These are phyloP conservation scores for Formica selysi DNA, from an alignment of 1,140 invertebrate species.

Conservation along the genomic window DNA sequence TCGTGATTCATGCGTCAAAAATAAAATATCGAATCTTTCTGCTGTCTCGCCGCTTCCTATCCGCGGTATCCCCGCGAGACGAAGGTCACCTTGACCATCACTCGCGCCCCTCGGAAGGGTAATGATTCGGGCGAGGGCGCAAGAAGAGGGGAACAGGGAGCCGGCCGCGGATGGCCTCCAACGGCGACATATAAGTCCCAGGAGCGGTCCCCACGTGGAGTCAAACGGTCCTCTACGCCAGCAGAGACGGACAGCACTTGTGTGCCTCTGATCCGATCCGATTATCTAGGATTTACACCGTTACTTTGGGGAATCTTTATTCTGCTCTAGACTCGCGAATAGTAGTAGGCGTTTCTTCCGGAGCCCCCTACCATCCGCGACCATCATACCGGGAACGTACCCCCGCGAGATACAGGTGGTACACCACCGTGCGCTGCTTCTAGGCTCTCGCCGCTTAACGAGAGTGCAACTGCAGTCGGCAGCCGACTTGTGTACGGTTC, in stretches of 20 bases:
- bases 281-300: constrained; percentile 59
- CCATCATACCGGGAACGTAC: constrained; percentile 58
- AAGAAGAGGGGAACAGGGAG: constrained; percentile 36
- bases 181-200: constrained; percentile 81
- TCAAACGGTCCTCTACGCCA: constrained; percentile 78
- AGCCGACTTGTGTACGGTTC: constrained; percentile 45
- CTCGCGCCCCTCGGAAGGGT: constrained; percentile 58
- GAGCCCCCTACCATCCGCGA: constrained; percentile 52
- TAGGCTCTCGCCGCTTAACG: constrained; percentile 49
- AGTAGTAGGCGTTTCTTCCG: constrained; percentile 36
- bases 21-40: constrained; percentile 12
- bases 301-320: constrained; percentile 22
- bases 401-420: constrained; percentile 50
- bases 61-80: constrained; percentile 62
- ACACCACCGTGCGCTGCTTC: constrained; percentile 59
- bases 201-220: constrained; percentile 77
- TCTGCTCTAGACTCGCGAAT: constrained; percentile 6
- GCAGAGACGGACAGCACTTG: constrained; percentile 43
- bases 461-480: constrained; percentile 66
- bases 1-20: constrained; percentile 28
- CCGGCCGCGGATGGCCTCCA: constrained; percentile 77
- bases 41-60: constrained; percentile 25
- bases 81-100: constrained; percentile 80
- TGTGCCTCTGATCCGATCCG: background rate
- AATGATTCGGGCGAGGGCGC: constrained; percentile 42